Percentiles rank a stretch among this genome's conserved stretches.
Evolutionary conservation across 2,888 invertebrate species (phyloP).

Genomic region (Neria commutata): DNA sequence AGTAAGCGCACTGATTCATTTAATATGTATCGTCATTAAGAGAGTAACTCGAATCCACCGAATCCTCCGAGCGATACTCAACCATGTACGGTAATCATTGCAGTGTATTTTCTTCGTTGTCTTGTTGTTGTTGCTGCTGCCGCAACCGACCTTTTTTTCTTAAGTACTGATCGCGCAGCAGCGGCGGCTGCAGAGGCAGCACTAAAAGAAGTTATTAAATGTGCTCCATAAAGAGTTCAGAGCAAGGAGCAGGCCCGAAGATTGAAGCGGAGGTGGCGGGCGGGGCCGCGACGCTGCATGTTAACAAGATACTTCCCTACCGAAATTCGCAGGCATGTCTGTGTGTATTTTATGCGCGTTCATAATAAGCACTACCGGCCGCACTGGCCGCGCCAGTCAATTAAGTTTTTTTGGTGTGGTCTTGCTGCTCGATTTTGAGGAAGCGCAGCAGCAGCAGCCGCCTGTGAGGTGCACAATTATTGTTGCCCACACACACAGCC

Average conservation of each 20-base stretch:
- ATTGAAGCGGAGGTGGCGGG: too few relatives aligned
- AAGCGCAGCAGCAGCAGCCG: too few relatives aligned
- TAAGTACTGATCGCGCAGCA: neutral
- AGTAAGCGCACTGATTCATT: slow-evolving; percentile 8
- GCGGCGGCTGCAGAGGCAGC: neutral
- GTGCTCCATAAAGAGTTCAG: neutral
- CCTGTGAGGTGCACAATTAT: slow-evolving; percentile 7
- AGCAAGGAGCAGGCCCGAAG: neutral
- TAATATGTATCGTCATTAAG: slow-evolving; percentile 19
- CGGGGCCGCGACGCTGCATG: too few relatives aligned
- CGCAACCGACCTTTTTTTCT: neutral
- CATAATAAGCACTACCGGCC: too few relatives aligned
- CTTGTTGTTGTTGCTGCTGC: slow-evolving; percentile 1
- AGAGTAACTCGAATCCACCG: slow-evolving; percentile 3
- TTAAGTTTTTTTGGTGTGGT: slow-evolving; percentile 12
- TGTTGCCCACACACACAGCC: slow-evolving; percentile 5
- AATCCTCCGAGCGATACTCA: too few relatives aligned
- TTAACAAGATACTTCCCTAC: neutral
- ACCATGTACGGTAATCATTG: neutral
- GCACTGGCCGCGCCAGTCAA: too few relatives aligned
- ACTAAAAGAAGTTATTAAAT: slow-evolving; percentile 15
- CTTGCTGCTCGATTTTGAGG: neutral
- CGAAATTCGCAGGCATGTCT: neutral
- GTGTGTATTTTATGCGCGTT: neutral
- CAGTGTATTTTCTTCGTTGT: neutral